A percentile compares a stretch with the other conserved stretches of the same genome.
These are phyloP conservation scores for Alloscopus bannaensis DNA, from an alignment of 2,888 invertebrate species.

Conservation along the genomic window DNA sequence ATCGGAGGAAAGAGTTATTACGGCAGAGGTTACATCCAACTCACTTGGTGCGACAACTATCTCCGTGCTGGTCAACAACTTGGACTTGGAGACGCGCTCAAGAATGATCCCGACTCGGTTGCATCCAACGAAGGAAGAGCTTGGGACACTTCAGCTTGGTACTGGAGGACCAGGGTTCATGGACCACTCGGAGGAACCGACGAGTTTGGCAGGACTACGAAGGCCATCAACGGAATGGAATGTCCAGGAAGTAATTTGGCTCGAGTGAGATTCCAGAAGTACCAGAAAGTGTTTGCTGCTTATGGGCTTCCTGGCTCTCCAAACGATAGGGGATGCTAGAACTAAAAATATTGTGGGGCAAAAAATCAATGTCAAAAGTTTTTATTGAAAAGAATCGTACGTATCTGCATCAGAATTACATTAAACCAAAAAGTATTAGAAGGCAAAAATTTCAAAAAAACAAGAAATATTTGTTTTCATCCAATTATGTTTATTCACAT, in stretches of 20 bases:
- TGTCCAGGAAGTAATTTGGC: not conserved
- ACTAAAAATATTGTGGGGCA: too few relatives aligned
- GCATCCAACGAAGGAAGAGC: constrained; percentile 50
- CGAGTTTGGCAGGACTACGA: not conserved
- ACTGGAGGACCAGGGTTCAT: constrained; percentile 38
- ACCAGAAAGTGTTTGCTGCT: not conserved
- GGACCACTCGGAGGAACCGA: not conserved
- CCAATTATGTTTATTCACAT: too few relatives aligned
- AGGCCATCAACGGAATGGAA: not conserved
- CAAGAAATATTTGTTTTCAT: too few relatives aligned
- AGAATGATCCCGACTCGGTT: constrained; percentile 49
- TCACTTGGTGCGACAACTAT: constrained; percentile 68
- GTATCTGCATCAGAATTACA: too few relatives aligned
- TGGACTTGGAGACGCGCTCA: constrained; percentile 45
- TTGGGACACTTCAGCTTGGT: constrained; percentile 63
- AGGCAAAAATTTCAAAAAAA: too few relatives aligned
- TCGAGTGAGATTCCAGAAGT: not conserved
- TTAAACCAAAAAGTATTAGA: too few relatives aligned
- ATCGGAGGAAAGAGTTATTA: constrained; percentile 28
- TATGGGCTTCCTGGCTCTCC: not conserved
- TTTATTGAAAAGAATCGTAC: too few relatives aligned
- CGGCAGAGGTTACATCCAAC: constrained; percentile 66
- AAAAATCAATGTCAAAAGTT: too few relatives aligned
- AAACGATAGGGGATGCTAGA: not conserved
- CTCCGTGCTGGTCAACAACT: constrained; percentile 38